Evolutionary conservation across 2,113 vertebrate species (phyloP).

Genomic region (Egretta garzetta): DNA sequence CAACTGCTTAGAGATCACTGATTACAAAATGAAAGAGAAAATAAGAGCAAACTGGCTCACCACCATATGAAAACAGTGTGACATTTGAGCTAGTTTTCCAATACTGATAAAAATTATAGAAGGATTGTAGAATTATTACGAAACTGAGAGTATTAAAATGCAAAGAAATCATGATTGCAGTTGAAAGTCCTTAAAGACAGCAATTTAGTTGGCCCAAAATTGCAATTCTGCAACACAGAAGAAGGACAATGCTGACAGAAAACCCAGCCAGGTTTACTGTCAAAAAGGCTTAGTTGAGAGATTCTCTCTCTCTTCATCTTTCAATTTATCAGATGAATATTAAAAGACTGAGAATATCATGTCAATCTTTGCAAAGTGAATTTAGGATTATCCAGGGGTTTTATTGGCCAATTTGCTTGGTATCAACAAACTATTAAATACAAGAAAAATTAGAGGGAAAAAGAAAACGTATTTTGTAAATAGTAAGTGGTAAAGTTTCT

Average conservation of each 20-base stretch:
- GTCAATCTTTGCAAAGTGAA: not conserved
- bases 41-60: not conserved
- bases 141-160: not conserved
- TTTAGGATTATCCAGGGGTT: not conserved
- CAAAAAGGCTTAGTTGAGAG: not conserved
- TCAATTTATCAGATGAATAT: not conserved
- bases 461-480: not conserved
- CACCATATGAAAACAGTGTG: not conserved
- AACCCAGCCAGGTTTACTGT: not conserved
- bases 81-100: not conserved
- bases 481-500: not conserved
- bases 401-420: not conserved
- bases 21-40: not conserved
- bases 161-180: not conserved
- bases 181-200: not conserved
- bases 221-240: not conserved
- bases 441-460: rapidly evolving
- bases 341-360: not conserved
- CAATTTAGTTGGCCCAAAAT: not conserved
- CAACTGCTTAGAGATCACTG: not conserved
- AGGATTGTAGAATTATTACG: not conserved
- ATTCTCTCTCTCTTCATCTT: not conserved
- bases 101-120: not conserved
- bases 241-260: not conserved
- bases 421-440: not conserved